Percentiles rank a stretch among this genome's conserved stretches.
Evolutionary conservation across 2,797 vertebrate genomes (phyloP).

Genomic region (Tinamus major): DNA sequence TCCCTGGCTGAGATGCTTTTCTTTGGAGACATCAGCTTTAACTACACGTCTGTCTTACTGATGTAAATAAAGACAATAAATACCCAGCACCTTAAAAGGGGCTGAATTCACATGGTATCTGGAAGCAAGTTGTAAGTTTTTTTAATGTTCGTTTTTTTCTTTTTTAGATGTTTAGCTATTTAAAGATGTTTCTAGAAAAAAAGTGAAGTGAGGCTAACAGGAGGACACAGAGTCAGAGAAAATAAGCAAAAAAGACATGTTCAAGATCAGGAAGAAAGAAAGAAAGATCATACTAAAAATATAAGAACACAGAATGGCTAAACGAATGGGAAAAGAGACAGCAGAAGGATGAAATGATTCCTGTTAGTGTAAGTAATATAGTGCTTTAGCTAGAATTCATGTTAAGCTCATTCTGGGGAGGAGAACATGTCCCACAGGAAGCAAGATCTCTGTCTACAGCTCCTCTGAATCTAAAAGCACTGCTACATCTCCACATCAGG

Average conservation of each 20-base stretch:
- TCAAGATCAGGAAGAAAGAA: not conserved
- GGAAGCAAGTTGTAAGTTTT: not conserved
- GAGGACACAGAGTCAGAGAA: not conserved
- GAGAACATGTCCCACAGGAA: not conserved
- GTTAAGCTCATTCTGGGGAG: not conserved
- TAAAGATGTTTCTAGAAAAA: not conserved
- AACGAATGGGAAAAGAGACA: not conserved
- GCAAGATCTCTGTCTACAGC: not conserved
- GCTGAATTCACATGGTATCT: not conserved
- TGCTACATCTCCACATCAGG: not conserved
- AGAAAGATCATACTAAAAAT: not conserved
- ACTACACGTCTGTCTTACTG: not conserved
- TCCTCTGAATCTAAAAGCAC: not conserved
- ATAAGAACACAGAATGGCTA: not conserved
- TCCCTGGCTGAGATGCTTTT: not conserved
- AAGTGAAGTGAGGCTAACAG: accelerated
- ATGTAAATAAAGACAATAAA: not conserved
- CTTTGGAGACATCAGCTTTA: not conserved
- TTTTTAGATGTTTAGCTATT: not conserved
- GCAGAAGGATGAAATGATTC: not conserved
- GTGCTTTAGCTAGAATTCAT: not conserved
- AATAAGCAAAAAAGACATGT: not conserved
- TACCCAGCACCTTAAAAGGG: not conserved
- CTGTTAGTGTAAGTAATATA: not conserved
- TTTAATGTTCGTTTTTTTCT: not conserved